phyloP scores from a whole-genome alignment of 2,797 vertebrate species.

The Manis crassicaudata region DNA sequence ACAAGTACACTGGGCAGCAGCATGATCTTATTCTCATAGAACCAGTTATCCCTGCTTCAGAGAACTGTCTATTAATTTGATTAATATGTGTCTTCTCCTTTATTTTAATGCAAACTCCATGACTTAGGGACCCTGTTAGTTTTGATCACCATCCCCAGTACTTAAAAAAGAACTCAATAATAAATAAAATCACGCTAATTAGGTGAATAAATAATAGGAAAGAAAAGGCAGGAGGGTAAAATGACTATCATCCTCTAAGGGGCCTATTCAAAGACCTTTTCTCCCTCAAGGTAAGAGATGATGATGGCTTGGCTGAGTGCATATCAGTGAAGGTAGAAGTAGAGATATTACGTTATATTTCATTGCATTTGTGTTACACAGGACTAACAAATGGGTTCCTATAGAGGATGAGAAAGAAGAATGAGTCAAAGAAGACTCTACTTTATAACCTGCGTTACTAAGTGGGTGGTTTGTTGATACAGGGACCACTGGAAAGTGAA shows the following conservation, averaged over 20 bases:
- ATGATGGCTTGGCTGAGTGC: neutral
- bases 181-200: constrained; percentile 1
- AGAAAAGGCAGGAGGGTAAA: neutral
- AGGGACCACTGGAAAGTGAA: neutral
- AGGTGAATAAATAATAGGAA: neutral
- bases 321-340: neutral
- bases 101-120: neutral
- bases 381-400: neutral
- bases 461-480: neutral
- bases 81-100: neutral
- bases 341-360: neutral
- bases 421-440: neutral
- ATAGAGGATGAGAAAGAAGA: neutral
- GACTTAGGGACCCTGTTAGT: neutral
- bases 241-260: neutral
- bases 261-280: neutral
- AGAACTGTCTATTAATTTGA: neutral
- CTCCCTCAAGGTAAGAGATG: neutral
- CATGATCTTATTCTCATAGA: neutral
- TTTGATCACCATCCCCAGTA: neutral
- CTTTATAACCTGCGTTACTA: neutral
- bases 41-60: neutral
- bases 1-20: neutral
- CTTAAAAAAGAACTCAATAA: neutral
- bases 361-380: neutral